Base-by-base conservation (phyloP, 1,140 invertebrate species). In the Pogonus chalceus region DNA sequence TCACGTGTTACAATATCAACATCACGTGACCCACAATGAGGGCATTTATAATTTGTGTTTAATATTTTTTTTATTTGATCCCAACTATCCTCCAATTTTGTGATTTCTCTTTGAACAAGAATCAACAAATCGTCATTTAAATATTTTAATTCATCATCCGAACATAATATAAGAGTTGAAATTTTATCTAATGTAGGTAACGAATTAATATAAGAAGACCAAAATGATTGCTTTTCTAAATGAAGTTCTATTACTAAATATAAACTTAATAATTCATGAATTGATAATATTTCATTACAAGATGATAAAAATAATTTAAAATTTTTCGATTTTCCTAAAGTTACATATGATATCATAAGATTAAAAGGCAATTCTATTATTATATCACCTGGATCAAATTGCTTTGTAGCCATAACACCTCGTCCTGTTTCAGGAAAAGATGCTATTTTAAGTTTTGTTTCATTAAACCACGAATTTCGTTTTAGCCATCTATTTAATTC, bases 241-340 rank as follows among this genome's bases (percentile, higher is more conserved):
- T 78, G 74, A 35, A 64, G 68, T 60, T 79, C 74, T 49, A 72
- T 72, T 51, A 80, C 60, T 14, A 87, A 58, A 66, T 84, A 87
- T n/a, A 78, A 60, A n/a, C 80, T 68, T 21, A 87, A 59, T 1
- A 80, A 55, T 26, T 74, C 72, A 52, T 81, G 78, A 20, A 77
- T 72, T 48, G 60, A 63, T 60, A 76, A 65, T 65, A 59, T 60
- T 49, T 67, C 57, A 2, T 58, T 53, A 12, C 31, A 26, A 20
- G 54, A 56, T 52, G 72, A 69, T 46, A 71, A 55, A 37, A 43
- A 12, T 43, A 16, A 43, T 12, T 57, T 23, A 23, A 52, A 52
- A 23, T 72, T 54, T 46, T 60, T 26, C 49, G 65, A 69, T 21
- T 66, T 54, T 39, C 52, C 54, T 24, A 70, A 39, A n/a, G 58